Evolutionary conservation across 2,888 invertebrate genomes (phyloP), one percentile per base, ranked within the genome.

Genomic region (Chalcis sispes): DNA sequence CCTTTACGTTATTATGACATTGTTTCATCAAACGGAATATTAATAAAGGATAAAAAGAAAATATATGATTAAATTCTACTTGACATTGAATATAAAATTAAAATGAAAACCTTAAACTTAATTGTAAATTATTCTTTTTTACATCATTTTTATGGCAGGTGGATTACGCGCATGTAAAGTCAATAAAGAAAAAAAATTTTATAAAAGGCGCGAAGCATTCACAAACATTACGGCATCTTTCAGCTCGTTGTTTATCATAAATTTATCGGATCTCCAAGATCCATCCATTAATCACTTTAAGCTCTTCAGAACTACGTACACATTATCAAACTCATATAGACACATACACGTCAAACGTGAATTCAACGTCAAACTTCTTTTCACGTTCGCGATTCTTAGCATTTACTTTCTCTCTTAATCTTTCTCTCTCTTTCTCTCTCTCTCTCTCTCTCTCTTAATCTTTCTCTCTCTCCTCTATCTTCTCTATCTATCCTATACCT

Each of bases 241-340:
- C n/a, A n/a, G n/a, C 62, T 62, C 42, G 54, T 62, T 72, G 64
- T 61, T 72, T 54, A 64, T 72, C 71, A 54, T 54, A 62, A 54
- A 71, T 71, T 72, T 64, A 72, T 72, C 56, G 54, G 46, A n/a
- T 40, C 40, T 52, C 36, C 7, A 54, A 54, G 71, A 72, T 72
- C 64, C 56, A 23, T 54, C 54, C 56, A 72, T 72, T 72, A 72
- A 72, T 72, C 64, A 64, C 27, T 20, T 1, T 48, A 27, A 18
- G 29, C 27, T 56, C 18, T 27, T 29, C 10, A 46, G 36, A 46
- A 15, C 42, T 42, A 13, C 42, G 36, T 18, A 29, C 36, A 36
- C 36, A 18, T 56, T n/a, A n/a, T n/a, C n/a, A n/a, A n/a, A n/a
- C n/a, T n/a, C n/a, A 46, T 29, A 32, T 20, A 27, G 15, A 62